Evolutionary conservation across 2,797 vertebrate species (phyloP).

Genomic region (Pseudomugil gertrudae): DNA sequence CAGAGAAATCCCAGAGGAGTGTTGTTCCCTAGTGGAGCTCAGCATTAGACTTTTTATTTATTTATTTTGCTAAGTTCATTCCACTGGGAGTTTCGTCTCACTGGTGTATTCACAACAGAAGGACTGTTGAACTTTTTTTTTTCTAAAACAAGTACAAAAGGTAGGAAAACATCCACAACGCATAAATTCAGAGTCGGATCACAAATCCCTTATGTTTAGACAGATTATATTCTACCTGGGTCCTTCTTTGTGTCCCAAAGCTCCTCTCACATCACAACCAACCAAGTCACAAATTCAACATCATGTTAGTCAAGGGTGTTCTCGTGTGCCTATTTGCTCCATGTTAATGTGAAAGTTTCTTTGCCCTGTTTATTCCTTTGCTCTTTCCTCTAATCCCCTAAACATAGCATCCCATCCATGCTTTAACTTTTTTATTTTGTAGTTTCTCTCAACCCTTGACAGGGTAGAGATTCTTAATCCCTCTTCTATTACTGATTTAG

Average conservation of each 20-base stretch:
- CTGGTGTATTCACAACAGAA: too few relatives aligned
- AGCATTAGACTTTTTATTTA: constrained; percentile 16
- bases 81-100: too few relatives aligned
- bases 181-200: constrained; percentile 48
- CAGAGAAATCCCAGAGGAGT: constrained; percentile 19
- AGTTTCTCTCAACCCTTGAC: constrained; percentile 48
- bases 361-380: constrained; percentile 21
- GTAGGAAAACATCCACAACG: constrained; percentile 16
- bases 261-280: constrained; percentile 32
- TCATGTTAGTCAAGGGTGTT: constrained; percentile 40
- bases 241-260: constrained; percentile 25
- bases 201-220: constrained; percentile 58
- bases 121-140: constrained; percentile 9
- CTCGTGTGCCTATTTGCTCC: constrained; percentile 11
- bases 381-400: constrained; percentile 57
- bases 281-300: constrained; percentile 46
- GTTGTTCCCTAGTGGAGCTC: constrained; percentile 25
- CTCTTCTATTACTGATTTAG: constrained; percentile 72
- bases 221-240: constrained; percentile 52
- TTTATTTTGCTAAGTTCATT: constrained; percentile 2
- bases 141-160: constrained; percentile 26
- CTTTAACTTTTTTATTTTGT: constrained; percentile 58
- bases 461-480: constrained; percentile 69
- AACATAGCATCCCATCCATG: constrained; percentile 53
- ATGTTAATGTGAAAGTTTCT: constrained; percentile 19